Conservation (phyloP, 2,888 invertebrate species). For the Emmelina monodactyla region DNA sequence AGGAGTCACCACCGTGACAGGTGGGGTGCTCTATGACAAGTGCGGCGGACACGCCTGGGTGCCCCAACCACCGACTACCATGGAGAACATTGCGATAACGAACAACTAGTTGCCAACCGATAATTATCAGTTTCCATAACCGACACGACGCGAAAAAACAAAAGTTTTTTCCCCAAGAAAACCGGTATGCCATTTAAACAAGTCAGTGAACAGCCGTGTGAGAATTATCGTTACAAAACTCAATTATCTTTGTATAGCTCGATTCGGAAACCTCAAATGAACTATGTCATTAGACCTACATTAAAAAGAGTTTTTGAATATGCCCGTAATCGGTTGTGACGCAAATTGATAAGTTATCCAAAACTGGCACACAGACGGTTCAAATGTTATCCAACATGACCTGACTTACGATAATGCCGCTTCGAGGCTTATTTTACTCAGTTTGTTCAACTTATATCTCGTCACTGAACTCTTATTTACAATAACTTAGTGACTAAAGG, state of each 20-base stretch:
- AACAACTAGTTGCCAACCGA: slow-evolving; percentile 24
- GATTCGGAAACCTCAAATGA: too few species aligned
- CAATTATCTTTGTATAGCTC: too few species aligned
- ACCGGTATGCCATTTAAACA: too few species aligned
- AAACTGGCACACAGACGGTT: slow-evolving; percentile 47
- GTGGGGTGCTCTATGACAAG: slow-evolving; percentile 58
- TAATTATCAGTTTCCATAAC: slow-evolving; percentile 26
- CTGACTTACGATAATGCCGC: slow-evolving; percentile 33
- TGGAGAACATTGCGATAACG: slow-evolving; percentile 39
- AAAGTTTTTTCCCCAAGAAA: slow-evolving; percentile 1
- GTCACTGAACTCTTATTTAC: slow-evolving; percentile 40
- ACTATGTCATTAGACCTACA: too few species aligned
- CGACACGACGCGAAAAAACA: slow-evolving; percentile 8
- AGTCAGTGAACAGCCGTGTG: too few species aligned
- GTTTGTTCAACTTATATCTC: slow-evolving; percentile 52
- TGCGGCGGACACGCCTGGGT: slow-evolving; percentile 48
- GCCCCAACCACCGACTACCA: slow-evolving; percentile 27
- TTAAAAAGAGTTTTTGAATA: too few species aligned
- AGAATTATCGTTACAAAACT: too few species aligned
- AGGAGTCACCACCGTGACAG: slow-evolving; percentile 48
- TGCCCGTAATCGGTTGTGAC: slow-evolving; percentile 33
- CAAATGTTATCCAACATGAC: slow-evolving; percentile 44
- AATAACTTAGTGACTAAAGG: slow-evolving; percentile 27
- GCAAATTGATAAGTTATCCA: slow-evolving; percentile 54
- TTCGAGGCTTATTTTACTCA: slow-evolving; percentile 33